Evolutionary conservation across 37 sponge, comb jelly and placozoan species (phyloP), one percentile per base, ranked within the genome.

Genomic region (Theonella swinhoei): DNA sequence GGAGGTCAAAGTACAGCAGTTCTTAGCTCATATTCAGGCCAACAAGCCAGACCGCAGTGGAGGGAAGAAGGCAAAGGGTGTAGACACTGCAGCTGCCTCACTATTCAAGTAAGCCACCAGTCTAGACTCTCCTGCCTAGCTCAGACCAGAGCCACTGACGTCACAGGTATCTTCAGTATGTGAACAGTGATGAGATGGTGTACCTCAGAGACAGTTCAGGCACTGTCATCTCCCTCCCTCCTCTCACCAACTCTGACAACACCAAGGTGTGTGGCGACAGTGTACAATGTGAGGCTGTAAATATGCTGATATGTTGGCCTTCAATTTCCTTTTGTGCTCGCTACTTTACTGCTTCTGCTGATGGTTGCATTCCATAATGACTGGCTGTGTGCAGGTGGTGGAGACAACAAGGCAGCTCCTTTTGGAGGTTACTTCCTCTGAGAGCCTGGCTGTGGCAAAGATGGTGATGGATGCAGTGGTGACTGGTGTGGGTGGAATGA

Each of bases 361-460:
- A n/a, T n/a, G n/a, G n/a, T n/a, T n/a, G n/a, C n/a, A n/a, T n/a
- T n/a, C n/a, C n/a, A n/a, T n/a, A n/a, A n/a, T 14, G 54, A 47
- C 14, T 47, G 3, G 29, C 2, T 75, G 61, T 66, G 35, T 70
- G 11, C 70, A 84, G 81, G 58, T 85, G 33, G 70, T 58, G 25
- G 31, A 68, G 8, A 30, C 47, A 9, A 75, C 81, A 4, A 70
- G 39, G 58, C 90, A 94, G 19, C 85, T 97, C 3, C 83, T 94
- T 23, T 64, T 97, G 33, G 97, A 97, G 63, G 97, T 97, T 59
- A 91, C 93, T 0, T 97, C 97, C 0, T 86, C 87, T 30, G 81
- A 76, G 17, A 86, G 82, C 35, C 85, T 92, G 33, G 83, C 70
- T 19, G 73, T 72, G 0, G 91, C 92, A 76, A 91, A 91, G 78